These are phyloP conservation scores for Spisula subtruncata DNA, from an alignment of 2,888 invertebrate species.

Conservation along the genomic window DNA sequence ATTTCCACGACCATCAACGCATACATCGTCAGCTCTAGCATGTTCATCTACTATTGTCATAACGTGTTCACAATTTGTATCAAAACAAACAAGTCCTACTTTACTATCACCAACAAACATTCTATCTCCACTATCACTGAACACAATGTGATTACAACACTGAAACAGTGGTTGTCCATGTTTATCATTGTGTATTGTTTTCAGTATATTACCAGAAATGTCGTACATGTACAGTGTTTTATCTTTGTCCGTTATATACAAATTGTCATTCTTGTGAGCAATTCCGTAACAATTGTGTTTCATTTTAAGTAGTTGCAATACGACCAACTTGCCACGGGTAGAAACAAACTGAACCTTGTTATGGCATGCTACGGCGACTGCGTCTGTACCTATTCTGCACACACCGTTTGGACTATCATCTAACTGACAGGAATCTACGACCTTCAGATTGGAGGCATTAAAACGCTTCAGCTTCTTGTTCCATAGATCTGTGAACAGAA, in stretches of 20 bases:
- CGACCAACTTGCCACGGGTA: background rate
- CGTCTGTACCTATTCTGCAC: background rate
- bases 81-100: background rate
- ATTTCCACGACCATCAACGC: constrained; percentile 6
- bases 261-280: background rate
- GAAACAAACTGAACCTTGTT: background rate
- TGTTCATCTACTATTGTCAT: background rate
- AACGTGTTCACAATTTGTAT: background rate
- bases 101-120: background rate
- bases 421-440: background rate
- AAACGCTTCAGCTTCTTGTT: background rate
- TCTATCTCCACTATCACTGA: background rate
- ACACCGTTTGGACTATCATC: background rate
- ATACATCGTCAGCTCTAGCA: background rate
- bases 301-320: no score
- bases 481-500: background rate
- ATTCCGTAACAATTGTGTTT: background rate
- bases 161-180: background rate
- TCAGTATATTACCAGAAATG: background rate
- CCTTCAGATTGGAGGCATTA: background rate
- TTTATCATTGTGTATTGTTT: background rate
- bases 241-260: background rate
- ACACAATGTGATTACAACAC: background rate
- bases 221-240: background rate
- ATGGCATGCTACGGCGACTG: background rate